Conservation (phyloP, 2,888 invertebrate species). For the Heteropelma amictum region DNA sequence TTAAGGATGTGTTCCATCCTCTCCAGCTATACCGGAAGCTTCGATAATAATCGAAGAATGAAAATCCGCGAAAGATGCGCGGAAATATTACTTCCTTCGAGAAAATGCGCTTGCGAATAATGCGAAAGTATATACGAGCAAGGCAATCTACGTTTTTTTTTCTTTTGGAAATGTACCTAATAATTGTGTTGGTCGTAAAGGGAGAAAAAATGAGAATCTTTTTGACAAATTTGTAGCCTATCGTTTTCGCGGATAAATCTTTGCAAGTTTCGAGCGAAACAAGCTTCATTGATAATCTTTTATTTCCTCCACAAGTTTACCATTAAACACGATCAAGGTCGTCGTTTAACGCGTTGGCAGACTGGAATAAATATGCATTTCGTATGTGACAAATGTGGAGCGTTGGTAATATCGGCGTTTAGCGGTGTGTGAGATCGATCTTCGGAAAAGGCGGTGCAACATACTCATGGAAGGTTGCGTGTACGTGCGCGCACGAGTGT, state of each 20-base stretch:
- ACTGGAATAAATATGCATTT: constrained; percentile 45
- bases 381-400: constrained; percentile 45
- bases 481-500: constrained; percentile 27
- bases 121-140: too few relatives aligned
- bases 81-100: too few relatives aligned
- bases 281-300: background rate
- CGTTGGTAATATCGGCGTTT: constrained; percentile 52
- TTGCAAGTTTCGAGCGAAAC: background rate
- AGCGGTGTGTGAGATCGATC: constrained; percentile 52
- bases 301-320: constrained; percentile 7
- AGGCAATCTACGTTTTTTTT: too few relatives aligned
- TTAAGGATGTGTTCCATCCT: background rate
- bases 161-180: too few relatives aligned
- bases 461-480: constrained; percentile 30
- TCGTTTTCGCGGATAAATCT: background rate
- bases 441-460: constrained; percentile 49
- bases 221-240: too few relatives aligned
- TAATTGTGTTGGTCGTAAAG: too few relatives aligned
- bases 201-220: too few relatives aligned
- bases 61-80: too few relatives aligned
- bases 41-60: too few relatives aligned
- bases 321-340: constrained; percentile 33
- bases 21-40: background rate
- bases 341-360: constrained; percentile 26
- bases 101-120: too few relatives aligned